These are phyloP conservation scores for Heterodera carotae DNA, from an alignment of 1,140 invertebrate species.

Conservation along the genomic window DNA sequence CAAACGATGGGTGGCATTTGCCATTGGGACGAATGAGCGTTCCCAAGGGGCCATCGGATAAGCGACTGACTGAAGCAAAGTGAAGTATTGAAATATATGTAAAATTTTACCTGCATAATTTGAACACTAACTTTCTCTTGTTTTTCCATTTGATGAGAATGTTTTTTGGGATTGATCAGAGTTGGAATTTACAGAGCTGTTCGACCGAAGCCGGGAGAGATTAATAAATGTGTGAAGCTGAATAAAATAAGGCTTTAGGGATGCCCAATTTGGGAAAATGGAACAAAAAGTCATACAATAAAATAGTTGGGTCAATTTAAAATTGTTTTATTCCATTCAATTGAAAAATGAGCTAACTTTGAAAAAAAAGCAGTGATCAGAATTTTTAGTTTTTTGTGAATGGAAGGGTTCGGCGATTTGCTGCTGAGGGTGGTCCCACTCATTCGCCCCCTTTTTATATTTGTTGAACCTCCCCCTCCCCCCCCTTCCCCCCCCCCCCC, in stretches of 20 bases:
- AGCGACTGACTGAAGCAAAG: background rate
- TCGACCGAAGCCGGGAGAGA: background rate
- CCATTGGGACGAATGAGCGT: background rate
- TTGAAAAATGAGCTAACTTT: background rate
- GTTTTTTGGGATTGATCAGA: background rate
- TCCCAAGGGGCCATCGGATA: background rate
- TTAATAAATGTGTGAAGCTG: too few species aligned
- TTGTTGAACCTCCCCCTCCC: background rate
- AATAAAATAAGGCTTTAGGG: too few species aligned
- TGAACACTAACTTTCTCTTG: background rate
- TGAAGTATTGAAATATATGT: background rate
- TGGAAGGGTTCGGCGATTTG: background rate
- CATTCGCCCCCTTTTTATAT: background rate
- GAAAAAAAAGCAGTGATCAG: background rate
- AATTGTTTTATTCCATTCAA: background rate
- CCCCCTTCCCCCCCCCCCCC: too few species aligned
- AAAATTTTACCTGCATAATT: background rate
- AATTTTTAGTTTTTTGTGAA: too few species aligned
- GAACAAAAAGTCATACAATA: too few species aligned
- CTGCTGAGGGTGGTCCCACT: background rate
- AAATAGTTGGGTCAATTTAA: background rate
- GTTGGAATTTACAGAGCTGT: background rate
- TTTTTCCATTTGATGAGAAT: background rate
- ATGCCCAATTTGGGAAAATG: too few species aligned
- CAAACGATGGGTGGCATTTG: background rate